Percentiles rank a stretch among this genome's conserved stretches.
phyloP scores from a whole-genome alignment of 2,797 vertebrate genomes.

The Vespertilio murinus region DNA sequence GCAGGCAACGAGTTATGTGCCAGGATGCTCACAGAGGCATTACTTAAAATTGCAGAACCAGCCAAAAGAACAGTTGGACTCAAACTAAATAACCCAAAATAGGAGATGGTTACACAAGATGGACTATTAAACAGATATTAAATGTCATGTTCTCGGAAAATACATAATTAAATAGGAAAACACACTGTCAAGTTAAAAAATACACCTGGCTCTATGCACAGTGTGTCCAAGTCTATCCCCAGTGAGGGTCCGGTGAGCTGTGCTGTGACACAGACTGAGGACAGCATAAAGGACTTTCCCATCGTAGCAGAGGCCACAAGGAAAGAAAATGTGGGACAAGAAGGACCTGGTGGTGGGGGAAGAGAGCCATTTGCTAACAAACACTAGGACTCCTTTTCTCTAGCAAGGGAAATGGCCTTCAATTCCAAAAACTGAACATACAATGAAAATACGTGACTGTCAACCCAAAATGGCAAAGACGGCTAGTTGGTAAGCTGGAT shows the following conservation, averaged over 20 bases:
- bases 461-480: not conserved
- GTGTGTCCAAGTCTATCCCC: not conserved
- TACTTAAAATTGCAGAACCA: conserved; percentile 51
- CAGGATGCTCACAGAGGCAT: conserved; percentile 52
- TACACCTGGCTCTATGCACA: not conserved
- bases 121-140: conserved; percentile 53
- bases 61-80: conserved; percentile 29
- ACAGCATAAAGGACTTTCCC: not conserved
- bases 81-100: conserved; percentile 14
- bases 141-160: conserved; percentile 34
- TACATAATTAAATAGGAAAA: conserved; percentile 49
- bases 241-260: not conserved
- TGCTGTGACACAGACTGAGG: not conserved
- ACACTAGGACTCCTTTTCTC: not conserved
- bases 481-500: not conserved
- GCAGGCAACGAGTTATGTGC: conserved; percentile 48
- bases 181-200: not conserved
- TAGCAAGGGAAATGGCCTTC: not conserved
- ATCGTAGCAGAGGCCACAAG: not conserved
- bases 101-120: conserved; percentile 20
- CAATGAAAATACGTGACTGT: not conserved
- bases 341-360: not conserved
- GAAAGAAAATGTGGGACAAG: not conserved
- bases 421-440: not conserved
- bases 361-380: not conserved